Evolutionary conservation across 2,888 invertebrate species (phyloP), one percentile per base, ranked within the genome.

Genomic region (Temnothorax rugatulus): DNA sequence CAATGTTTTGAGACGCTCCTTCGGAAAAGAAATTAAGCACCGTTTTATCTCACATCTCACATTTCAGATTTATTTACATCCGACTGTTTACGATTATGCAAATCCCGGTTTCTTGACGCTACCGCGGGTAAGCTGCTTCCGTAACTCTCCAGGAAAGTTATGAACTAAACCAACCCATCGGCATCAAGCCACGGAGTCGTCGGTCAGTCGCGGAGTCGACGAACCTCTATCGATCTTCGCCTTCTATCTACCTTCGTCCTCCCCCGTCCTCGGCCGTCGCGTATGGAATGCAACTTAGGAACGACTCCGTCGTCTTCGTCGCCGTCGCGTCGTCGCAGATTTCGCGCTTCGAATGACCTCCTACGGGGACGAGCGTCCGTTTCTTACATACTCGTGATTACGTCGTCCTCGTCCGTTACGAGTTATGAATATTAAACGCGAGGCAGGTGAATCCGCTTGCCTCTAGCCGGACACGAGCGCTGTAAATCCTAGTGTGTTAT

Each of bases 191-290:
- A 85, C 81, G 81, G 84, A 63, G 81, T 64, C 82, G 79, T 61
- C 77, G 86, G 90, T 85, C 82, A 86, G 89, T 87, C 86, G 89
- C 74, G 63, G 89, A 88, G 90, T 90, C 90, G 90, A 88, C 90
- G 90, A 91, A 91, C 91, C 85, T 90, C 86, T 91, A 91, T 91
- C 90, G 90, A 91, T 91, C 90, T 90, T 90, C 76, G 77, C 88
- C 86, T 89, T 82, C 86, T 91, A 88, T 88, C 89, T 86, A 84
- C 88, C 86, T 86, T 84, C 83, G 73, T 87, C 86, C 87, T 87
- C 87, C 87, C 83, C 73, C 88, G 84, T 68, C 77, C 41, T 34
- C 71, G 61, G 50, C 38, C 79, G 83, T 84, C 84, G 81, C 81
- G 77, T 63, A 87, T 29, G 88, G 81, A 89, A 89, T 89, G 89